Base-by-base conservation (phyloP, 1,140 invertebrate genomes). In the Ruditapes philippinarum region DNA sequence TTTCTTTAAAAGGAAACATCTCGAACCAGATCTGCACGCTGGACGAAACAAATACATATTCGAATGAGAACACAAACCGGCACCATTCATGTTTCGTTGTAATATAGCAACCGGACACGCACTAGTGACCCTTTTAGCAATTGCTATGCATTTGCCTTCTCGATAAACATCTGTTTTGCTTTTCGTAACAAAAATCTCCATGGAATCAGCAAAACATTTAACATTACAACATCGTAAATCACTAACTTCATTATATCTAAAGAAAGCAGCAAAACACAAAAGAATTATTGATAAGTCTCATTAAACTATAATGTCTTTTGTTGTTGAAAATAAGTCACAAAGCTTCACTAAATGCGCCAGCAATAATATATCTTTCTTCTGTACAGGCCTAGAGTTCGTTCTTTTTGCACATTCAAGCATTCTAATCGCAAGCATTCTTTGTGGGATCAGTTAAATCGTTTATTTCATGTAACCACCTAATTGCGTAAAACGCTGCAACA, bases 261-360 rank as follows among this genome's bases (percentile, higher is more conserved):
- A 79, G 31, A 79, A 79, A 19, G 45, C 74, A 11, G 49, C 74
- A 79, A 9, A 79, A 31, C 9, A 33, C 19, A 91, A 54, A 12
- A 89, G 1, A 17, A 91, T 89, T 82, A 91, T 89, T 19, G 45
- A 3, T 22, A 90, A 49, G 45, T 90, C 84, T 65, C 28, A 74
- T 19, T 86, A 73, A 25, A 82, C 76, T 36, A 54, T 79, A 74
- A 74, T 38, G 22, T 74, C 70, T 40, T 2, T 40, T 5, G 14
- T 25, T 25, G 2, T 9, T 4, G 3, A 9, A 49, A 42, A 74
- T 38, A 74, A 9, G 38, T 74, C 70, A 49, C 38, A 74, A 0
- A 74, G n/a, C n/a, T 40, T 17, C n/a, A 74, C n/a, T 25, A 74
- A 40, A 42, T 42, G 36, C 2, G 40, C 36, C 1, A 19, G n/a